These are phyloP conservation scores for Ochotona princeps DNA, from an alignment of 2,113 vertebrate genomes.

Conservation along the genomic window DNA sequence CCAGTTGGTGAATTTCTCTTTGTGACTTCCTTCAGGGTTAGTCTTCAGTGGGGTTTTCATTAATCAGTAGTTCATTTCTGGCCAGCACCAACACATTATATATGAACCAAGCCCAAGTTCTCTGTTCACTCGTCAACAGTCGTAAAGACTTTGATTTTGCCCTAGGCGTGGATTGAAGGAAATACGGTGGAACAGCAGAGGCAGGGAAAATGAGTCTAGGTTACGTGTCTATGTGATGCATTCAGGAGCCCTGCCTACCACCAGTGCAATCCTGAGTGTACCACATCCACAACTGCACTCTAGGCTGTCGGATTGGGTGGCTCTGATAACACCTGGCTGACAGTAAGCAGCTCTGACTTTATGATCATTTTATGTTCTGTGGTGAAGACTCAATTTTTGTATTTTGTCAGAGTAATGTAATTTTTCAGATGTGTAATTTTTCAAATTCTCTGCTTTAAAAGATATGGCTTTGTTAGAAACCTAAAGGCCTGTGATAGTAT, in stretches of 20 bases:
- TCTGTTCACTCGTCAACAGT: not conserved
- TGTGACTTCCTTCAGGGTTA: not conserved
- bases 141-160: not conserved
- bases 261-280: not conserved
- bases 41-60: not conserved
- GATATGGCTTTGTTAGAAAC: not conserved
- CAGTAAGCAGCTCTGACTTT: not conserved
- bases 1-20: not conserved
- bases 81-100: not conserved
- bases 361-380: not conserved
- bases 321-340: not conserved
- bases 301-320: not conserved
- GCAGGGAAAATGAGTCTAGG: not conserved
- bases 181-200: not conserved
- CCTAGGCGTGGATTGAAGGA: not conserved
- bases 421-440: slow-evolving; percentile 19
- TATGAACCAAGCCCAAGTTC: not conserved
- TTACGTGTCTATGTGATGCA: not conserved
- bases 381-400: slow-evolving; percentile 10
- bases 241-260: not conserved
- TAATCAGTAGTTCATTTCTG: not conserved
- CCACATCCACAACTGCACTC: not conserved
- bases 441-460: slow-evolving; percentile 27
- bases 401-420: not conserved
- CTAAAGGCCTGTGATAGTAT: not conserved